These are phyloP conservation scores for Aeoliscus strigatus DNA, from an alignment of 2,797 vertebrate species.

Conservation along the genomic window DNA sequence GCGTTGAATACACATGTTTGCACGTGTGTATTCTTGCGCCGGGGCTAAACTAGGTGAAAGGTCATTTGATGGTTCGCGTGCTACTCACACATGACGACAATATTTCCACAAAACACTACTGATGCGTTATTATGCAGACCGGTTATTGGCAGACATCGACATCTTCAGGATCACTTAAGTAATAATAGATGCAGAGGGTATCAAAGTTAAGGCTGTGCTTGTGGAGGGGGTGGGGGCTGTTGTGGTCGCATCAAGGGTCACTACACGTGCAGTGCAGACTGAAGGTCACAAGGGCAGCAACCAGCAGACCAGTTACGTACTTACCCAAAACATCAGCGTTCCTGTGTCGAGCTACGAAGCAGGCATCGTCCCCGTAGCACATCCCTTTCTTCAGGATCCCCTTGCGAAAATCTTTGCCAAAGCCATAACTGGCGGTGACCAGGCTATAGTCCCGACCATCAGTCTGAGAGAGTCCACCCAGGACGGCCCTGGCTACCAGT, in stretches of 20 bases:
- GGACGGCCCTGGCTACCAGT: slow-evolving; percentile 94
- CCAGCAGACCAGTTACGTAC: slow-evolving; percentile 19
- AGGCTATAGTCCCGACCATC: slow-evolving; percentile 96
- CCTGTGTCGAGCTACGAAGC: slow-evolving; percentile 88
- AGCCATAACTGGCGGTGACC: slow-evolving; percentile 92
- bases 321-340: slow-evolving; percentile 89
- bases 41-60: slow-evolving; percentile 70
- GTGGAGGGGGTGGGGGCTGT: slow-evolving; percentile 32
- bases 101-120: too few species aligned
- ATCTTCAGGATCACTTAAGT: too few species aligned
- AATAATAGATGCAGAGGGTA: too few species aligned
- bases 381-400: slow-evolving; percentile 98
- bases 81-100: neutral
- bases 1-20: neutral
- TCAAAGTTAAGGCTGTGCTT: too few species aligned
- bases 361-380: slow-evolving; percentile 96
- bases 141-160: too few species aligned
- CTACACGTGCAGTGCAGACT: slow-evolving; percentile 47
- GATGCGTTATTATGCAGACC: too few species aligned
- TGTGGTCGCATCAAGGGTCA: slow-evolving; percentile 44
- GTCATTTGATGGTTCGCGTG: slow-evolving; percentile 40
- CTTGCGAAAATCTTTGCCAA: slow-evolving; percentile 96
- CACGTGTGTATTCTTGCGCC: too few species aligned
- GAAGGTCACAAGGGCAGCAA: slow-evolving; percentile 58
- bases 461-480: slow-evolving; percentile 94